Evolutionary conservation across 2,113 vertebrate genomes (phyloP).

Genomic region (Archocentrus centrarchus): DNA sequence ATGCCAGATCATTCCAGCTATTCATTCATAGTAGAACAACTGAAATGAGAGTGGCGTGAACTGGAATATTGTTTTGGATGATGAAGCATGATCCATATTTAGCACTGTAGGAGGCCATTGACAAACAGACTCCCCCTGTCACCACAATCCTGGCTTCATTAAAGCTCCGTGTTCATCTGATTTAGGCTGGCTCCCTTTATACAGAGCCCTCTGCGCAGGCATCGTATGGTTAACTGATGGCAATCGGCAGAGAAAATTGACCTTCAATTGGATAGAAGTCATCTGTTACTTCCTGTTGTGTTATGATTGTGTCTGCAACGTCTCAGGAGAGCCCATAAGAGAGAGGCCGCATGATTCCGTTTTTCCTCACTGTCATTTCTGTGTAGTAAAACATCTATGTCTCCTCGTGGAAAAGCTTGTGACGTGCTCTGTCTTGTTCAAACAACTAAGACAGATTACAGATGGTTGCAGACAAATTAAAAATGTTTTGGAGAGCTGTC

Average conservation of each 20-base stretch:
- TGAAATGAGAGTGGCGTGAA: slow-evolving; percentile 24
- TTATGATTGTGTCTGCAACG: slow-evolving; percentile 51
- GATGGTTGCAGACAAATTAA: background rate
- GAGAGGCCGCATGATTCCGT: slow-evolving; percentile 29
- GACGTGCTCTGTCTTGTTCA: background rate
- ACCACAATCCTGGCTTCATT: slow-evolving; percentile 64
- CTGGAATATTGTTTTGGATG: slow-evolving; percentile 43
- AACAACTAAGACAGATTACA: background rate
- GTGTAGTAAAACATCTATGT: slow-evolving; percentile 2
- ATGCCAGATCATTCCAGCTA: background rate
- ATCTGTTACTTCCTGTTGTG: slow-evolving; percentile 73
- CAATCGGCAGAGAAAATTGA: slow-evolving; percentile 76
- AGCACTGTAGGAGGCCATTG: slow-evolving; percentile 32
- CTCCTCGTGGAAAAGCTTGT: background rate
- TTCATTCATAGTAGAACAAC: background rate
- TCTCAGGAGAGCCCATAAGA: slow-evolving; percentile 45
- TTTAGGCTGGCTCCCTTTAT: slow-evolving; percentile 66
- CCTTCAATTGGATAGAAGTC: slow-evolving; percentile 78
- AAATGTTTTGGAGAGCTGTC: background rate
- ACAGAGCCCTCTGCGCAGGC: slow-evolving; percentile 62
- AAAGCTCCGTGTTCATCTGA: slow-evolving; percentile 69
- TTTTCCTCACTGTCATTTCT: slow-evolving; percentile 14
- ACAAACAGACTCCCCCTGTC: slow-evolving; percentile 47
- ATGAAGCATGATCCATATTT: slow-evolving; percentile 55
- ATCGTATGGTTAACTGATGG: slow-evolving; percentile 72